These are phyloP conservation scores for Capreolus pygargus DNA, from an alignment of 2,113 vertebrate species.

Conservation along the genomic window DNA sequence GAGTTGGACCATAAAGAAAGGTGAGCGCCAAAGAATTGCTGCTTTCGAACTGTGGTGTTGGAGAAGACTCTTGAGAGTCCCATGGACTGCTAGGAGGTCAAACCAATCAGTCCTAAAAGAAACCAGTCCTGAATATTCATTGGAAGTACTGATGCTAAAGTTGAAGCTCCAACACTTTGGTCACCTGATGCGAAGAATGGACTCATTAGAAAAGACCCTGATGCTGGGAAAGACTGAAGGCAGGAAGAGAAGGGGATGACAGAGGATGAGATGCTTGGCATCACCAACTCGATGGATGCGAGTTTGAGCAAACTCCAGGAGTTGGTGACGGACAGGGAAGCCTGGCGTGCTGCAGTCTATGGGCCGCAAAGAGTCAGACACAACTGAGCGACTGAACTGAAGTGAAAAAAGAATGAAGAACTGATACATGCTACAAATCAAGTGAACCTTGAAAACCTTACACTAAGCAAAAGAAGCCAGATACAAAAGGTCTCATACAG, in stretches of 20 bases:
- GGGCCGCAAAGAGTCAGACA: neutral
- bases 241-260: neutral
- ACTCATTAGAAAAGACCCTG: neutral
- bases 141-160: neutral
- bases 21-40: neutral
- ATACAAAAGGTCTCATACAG: neutral
- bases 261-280: neutral
- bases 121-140: neutral
- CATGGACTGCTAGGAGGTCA: neutral
- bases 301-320: neutral
- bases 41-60: neutral
- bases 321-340: neutral
- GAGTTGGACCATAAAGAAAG: neutral
- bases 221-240: neutral
- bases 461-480: neutral
- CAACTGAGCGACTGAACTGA: neutral
- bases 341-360: neutral
- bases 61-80: neutral
- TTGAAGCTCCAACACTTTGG: neutral
- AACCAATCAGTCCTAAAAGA: neutral
- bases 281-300: neutral
- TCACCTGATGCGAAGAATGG: neutral
- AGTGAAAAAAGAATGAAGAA: neutral
- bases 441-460: neutral
- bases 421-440: neutral